Evolutionary conservation across 2,797 vertebrate genomes (phyloP), one percentile per base, ranked within the genome.

Genomic region (Botia almorhae): DNA sequence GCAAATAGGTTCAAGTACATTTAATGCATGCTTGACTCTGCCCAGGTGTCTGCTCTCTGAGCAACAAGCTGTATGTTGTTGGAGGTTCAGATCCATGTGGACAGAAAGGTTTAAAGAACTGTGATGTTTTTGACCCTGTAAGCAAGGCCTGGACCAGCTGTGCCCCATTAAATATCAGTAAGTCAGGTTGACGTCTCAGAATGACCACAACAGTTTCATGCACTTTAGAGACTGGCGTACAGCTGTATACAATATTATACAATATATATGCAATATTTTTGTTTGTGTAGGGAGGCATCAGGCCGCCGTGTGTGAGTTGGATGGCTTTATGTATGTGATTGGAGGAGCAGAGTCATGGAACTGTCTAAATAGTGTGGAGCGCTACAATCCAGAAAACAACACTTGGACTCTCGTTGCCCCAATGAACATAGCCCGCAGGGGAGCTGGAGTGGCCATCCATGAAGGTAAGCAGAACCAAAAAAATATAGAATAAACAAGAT

Each of bases 271-370:
- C 12, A 61, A 11, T 21, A 81, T 50, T 0, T 0, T 83, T 67
- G 4, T 69, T 3, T 86, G 46, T 87, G 48, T 75, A 99, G 98
- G 97, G 92, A 95, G 98, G 88, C 98, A 99, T 86, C 98, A 99
- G 90, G 96, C 97, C 0, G 97, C 97, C 0, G 95, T 99, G 84
- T 98, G 96, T 23, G 97, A 96, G 89, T 92, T 99, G 88, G 95
- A 95, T 0, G 94, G 96, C 53, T 96, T 94, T 87, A 93, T 99
- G 89, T 99, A 99, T 3, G 97, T 95, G 81, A 97, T 98, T 0
- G 98, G 98, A 51, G 98, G 98, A 69, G 97, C 98, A 0, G 98
- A 99, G 83, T 99, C 96, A 0, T 99, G 98, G 98, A 99, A 99
- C 91, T 99, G 98, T 90, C 93, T 99, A 72, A 99, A 95, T 87